Evolutionary conservation across 2,888 invertebrate species (phyloP).

Genomic region (Drosophila lacicola): DNA sequence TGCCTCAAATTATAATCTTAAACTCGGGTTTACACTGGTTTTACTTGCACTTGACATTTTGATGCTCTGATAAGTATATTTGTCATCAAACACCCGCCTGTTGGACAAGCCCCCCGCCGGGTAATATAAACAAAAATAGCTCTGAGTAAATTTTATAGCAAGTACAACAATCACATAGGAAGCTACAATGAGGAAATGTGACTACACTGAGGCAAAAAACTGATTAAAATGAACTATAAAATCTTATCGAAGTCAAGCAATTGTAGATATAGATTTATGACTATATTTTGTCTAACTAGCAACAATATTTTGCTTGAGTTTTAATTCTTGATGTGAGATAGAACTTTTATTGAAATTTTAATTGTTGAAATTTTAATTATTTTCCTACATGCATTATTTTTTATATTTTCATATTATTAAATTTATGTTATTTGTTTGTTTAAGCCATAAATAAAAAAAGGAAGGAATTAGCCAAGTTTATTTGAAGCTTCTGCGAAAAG

Average conservation of each 20-base stretch:
- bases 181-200: constrained; percentile 18
- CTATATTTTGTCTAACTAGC: not conserved
- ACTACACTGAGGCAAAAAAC: not conserved
- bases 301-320: not conserved
- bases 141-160: constrained; percentile 5
- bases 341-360: not conserved
- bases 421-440: too few species aligned
- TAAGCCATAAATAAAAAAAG: too few species aligned
- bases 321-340: too few species aligned
- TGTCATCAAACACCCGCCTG: constrained; percentile 17
- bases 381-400: too few species aligned
- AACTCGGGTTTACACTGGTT: constrained; percentile 15
- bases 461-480: too few species aligned
- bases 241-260: not conserved
- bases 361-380: too few species aligned
- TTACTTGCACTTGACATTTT: constrained; percentile 9
- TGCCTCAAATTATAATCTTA: constrained; percentile 17
- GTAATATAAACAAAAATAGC: constrained; percentile 25
- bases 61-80: constrained; percentile 15
- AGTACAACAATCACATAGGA: constrained; percentile 11
- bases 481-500: too few species aligned
- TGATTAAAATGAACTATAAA: constrained; percentile 2
- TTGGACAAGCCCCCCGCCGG: constrained; percentile 15
- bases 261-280: not conserved
- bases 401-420: too few species aligned